Percentiles rank a stretch among this genome's conserved stretches.
Evolutionary conservation across 1,140 invertebrate species (phyloP).

Genomic region (Drosophila nebulosa): DNA sequence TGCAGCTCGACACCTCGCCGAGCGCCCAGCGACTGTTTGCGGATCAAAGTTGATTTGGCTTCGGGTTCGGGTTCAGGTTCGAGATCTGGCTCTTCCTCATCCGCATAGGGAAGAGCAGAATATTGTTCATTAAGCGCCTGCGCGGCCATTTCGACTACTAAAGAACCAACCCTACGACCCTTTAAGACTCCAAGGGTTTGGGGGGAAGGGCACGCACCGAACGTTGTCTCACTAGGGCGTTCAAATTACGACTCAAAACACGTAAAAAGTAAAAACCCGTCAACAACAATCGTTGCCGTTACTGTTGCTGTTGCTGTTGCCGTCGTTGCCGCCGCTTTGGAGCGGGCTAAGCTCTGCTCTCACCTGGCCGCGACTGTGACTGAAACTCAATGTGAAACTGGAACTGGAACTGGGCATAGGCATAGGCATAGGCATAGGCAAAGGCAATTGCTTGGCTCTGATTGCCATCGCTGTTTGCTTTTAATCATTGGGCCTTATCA

Average conservation of each 20-base stretch:
- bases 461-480: conserved; percentile 54
- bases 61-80: not conserved
- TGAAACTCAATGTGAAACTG: not conserved
- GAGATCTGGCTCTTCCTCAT: not conserved
- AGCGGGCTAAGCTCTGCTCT: conserved; percentile 18
- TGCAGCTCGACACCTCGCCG: conserved; percentile 57
- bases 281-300: conserved; percentile 7
- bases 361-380: not conserved
- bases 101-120: conserved; percentile 41
- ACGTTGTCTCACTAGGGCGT: conserved; percentile 2
- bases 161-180: not conserved
- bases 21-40: conserved; percentile 42
- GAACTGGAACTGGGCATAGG: conserved; percentile 1
- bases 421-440: not conserved
- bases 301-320: too few species aligned
- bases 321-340: conserved; percentile 13
- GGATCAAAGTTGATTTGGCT: not conserved
- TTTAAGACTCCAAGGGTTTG: not conserved
- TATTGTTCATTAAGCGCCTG: conserved; percentile 48
- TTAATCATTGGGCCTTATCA: conserved; percentile 68
- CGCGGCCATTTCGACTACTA: conserved; percentile 29
- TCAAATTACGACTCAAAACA: not conserved
- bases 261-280: not conserved
- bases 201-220: not conserved
- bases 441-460: too few species aligned